phyloP scores from a whole-genome alignment of 1,140 invertebrate species.

The Drosophila mayri region DNA sequence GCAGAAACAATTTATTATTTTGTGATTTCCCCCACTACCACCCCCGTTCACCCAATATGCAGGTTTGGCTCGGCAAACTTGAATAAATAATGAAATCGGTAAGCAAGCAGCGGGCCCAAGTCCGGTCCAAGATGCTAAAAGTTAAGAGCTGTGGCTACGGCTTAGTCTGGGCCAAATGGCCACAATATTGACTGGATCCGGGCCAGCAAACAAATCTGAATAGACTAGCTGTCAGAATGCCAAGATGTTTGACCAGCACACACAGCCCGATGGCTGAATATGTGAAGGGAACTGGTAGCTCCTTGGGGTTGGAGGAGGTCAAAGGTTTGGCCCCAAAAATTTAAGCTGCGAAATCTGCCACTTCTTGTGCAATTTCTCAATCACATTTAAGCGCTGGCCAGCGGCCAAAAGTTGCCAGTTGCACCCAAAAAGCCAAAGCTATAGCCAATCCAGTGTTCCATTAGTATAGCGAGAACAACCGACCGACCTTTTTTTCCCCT shows the following conservation, averaged over 20 bases:
- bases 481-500: slow-evolving; percentile 38
- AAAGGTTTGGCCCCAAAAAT: slow-evolving; percentile 41
- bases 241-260: slow-evolving; percentile 35
- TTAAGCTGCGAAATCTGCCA: slow-evolving; percentile 55
- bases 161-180: slow-evolving; percentile 27
- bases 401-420: slow-evolving; percentile 28
- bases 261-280: not conserved
- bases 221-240: slow-evolving; percentile 42
- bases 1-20: slow-evolving; percentile 82
- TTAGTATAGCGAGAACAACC: slow-evolving; percentile 35
- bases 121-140: slow-evolving; percentile 42
- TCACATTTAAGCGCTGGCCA: slow-evolving; percentile 60
- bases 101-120: slow-evolving; percentile 43
- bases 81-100: slow-evolving; percentile 80
- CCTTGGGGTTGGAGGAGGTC: not conserved
- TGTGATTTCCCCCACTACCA: slow-evolving; percentile 40
- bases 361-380: slow-evolving; percentile 70
- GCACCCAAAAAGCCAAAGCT: slow-evolving; percentile 34
- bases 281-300: slow-evolving; percentile 10
- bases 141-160: slow-evolving; percentile 28
- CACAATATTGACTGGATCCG: slow-evolving; percentile 49
- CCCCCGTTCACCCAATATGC: slow-evolving; percentile 54
- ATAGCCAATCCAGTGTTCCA: slow-evolving; percentile 30
- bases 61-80: slow-evolving; percentile 70
- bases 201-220: slow-evolving; percentile 46